phyloP scores from a whole-genome alignment of 2,888 invertebrate species.

The Caenorhabditis virilis region DNA sequence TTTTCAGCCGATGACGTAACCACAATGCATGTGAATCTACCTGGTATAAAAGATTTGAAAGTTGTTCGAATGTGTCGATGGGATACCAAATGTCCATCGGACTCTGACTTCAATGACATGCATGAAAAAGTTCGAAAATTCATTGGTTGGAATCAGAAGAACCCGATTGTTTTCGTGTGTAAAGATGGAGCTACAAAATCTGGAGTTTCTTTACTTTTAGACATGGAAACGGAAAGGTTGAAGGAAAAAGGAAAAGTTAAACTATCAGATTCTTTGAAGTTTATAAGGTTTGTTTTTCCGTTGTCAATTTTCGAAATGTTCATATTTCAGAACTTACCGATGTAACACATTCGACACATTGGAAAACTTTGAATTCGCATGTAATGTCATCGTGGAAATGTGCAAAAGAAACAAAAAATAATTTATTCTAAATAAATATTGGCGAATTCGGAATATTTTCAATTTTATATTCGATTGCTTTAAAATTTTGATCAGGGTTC shows the following conservation, averaged over 20 bases:
- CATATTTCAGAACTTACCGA: conserved; percentile 13
- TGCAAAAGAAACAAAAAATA: conserved; percentile 13
- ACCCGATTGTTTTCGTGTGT: conserved; percentile 28
- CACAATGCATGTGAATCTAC: conserved; percentile 4
- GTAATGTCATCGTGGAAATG: conserved; percentile 13
- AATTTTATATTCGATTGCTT: background rate
- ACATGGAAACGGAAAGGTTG: conserved; percentile 32
- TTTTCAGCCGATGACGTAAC: conserved; percentile 7
- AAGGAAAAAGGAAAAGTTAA: conserved; percentile 11
- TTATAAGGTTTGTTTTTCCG: conserved; percentile 11
- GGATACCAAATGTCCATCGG: background rate
- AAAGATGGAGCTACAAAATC: conserved; percentile 33
- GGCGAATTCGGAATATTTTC: background rate
- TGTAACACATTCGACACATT: conserved; percentile 21
- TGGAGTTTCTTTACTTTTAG: conserved; percentile 25
- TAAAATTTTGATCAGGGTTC: background rate
- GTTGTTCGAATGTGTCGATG: conserved; percentile 6
- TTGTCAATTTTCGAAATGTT: background rate
- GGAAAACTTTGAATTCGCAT: conserved; percentile 16
- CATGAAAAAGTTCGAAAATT: conserved; percentile 24
- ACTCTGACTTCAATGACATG: conserved; percentile 12
- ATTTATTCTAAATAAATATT: background rate
- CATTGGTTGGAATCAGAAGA: conserved; percentile 20
- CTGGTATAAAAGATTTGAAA: conserved; percentile 11
- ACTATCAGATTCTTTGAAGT: conserved; percentile 20